Conservation (phyloP, 1,140 invertebrate species). For the Microvelia longipes region DNA sequence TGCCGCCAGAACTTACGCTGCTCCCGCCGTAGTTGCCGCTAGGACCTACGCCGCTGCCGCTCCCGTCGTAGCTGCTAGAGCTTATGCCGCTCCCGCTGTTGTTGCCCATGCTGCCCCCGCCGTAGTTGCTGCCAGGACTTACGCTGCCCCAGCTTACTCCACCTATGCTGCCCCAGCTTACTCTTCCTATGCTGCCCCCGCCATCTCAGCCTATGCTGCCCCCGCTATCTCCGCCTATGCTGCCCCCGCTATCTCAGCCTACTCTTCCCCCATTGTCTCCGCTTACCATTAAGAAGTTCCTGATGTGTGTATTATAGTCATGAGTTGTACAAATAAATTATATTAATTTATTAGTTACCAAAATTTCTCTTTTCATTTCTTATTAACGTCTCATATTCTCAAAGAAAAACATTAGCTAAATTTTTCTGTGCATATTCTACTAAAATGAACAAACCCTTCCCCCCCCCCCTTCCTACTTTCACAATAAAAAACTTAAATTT, state of each 20-base stretch:
- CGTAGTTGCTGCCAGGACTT: slow-evolving; percentile 17
- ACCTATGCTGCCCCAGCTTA: slow-evolving; percentile 1
- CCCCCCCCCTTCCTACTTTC: too few relatives aligned
- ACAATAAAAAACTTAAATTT: too few relatives aligned
- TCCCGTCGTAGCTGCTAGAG: slow-evolving; percentile 27
- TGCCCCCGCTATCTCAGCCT: not conserved
- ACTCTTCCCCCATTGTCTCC: not conserved
- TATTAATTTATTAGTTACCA: not conserved
- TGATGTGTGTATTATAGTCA: not conserved
- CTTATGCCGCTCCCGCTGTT: slow-evolving; percentile 26
- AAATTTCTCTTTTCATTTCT: too few relatives aligned
- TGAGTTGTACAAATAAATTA: not conserved
- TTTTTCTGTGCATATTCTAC: too few relatives aligned
- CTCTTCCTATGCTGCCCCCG: too few relatives aligned
- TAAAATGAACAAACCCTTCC: too few relatives aligned
- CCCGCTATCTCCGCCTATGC: not conserved
- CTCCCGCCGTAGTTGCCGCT: too few relatives aligned
- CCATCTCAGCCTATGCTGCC: not conserved
- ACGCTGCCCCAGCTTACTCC: slow-evolving; percentile 1
- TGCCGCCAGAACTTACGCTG: slow-evolving; percentile 25
- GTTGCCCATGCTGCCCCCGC: slow-evolving; percentile 23
- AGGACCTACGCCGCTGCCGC: slow-evolving; percentile 27
- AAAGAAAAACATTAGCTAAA: too few relatives aligned
- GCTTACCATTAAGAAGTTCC: slow-evolving; percentile 1
- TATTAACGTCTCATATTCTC: too few relatives aligned